Base-by-base conservation (phyloP, 1,140 invertebrate species). In the Pectinophora gossypiella region DNA sequence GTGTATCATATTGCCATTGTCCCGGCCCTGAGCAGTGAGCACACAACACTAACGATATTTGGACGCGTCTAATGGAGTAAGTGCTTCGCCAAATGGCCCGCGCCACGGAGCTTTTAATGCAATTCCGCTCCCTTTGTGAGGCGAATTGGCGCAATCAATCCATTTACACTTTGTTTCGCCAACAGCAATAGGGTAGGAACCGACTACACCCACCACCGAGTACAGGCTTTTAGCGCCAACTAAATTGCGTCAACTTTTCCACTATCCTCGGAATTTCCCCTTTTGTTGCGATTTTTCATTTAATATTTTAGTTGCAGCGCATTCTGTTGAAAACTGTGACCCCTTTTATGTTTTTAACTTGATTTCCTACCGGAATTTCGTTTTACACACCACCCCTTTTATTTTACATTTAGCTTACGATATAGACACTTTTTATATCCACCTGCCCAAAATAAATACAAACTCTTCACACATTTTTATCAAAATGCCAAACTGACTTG, bases 141-240 rank as follows among this genome's bases (percentile, higher is more conserved):
- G 64, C 59, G 76, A 83, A 84, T 84, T 86, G 83, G 68, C 72
- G 76, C 80, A 86, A 86, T 83, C 78, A 86, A 78, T 86, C 79
- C 83, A 86, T 86, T 86, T 86, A 84, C 82, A 83, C 83, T 83
- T 81, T 86, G 83, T 86, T 86, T 86, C 82, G 76, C 77, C 74
- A 83, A 84, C 83, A 81, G 68, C 74, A 83, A 84, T 80, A 81
- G 68, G 68, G 36, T 6, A 3, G 16, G 13, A 15, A 40, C 36
- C 36, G 7, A 40, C 36, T 18, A 15, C n/a, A 32, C 9, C 16
- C 16, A 40, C 36, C 36, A 15, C 36, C n/a, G n/a, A 10, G 36
- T n/a, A 32, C 27, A 40, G 36, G 36, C 36, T 40, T 40, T 40
- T 40, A 40, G 36, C 36, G 36, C 10, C 36, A 16, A 38, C 35